Base-by-base conservation (phyloP, 2,797 vertebrate species). In the Bufotes viridis region DNA sequence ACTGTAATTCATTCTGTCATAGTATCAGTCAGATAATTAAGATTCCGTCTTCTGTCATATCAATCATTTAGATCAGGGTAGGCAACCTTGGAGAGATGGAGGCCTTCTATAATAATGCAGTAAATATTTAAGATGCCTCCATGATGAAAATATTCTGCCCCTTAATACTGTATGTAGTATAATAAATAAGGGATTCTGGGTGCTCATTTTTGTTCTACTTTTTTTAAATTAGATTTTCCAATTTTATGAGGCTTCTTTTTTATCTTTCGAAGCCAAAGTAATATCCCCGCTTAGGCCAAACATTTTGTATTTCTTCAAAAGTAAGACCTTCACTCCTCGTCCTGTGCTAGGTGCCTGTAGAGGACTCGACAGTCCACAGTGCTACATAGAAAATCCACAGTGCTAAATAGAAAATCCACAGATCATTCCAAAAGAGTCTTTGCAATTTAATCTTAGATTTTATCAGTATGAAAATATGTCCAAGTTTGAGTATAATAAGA, bases 1-100 rank as follows among this genome's bases (percentile, higher is more conserved):
- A 55, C 24, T 78, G 75, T 78, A 78, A 78, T 78, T 55, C 75
- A 78, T 78, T 78, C 51, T 78, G 75, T 78, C 75, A 78, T 78
- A 78, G 55, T 78, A 78, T 53, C 75, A 78, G 75, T 78, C n/a
- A 24, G 49, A 53, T 78, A 78, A 78, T 78, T 78, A 78, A 55
- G 75, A 78, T 78, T 55, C 51, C 8, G 75, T 24, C 49, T 24
- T 51, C 75, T 78, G 51, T 78, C 75, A n/a, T 53, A 55, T 78
- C 55, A 78, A 78, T 78, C 75, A 78, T 78, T 24, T 53, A 78
- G 49, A 78, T 55, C 20, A 1, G 51, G 12, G 75, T 78, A 78
- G 49, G 75, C 75, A 78, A 24, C 75, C 75, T 49, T 78, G 75
- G 49, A 55, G 51, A 78, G 51, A 18, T 78, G 51, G 20, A 78